Base-by-base conservation (phyloP, 2,113 vertebrate species). In the Pteruthius melanotis region DNA sequence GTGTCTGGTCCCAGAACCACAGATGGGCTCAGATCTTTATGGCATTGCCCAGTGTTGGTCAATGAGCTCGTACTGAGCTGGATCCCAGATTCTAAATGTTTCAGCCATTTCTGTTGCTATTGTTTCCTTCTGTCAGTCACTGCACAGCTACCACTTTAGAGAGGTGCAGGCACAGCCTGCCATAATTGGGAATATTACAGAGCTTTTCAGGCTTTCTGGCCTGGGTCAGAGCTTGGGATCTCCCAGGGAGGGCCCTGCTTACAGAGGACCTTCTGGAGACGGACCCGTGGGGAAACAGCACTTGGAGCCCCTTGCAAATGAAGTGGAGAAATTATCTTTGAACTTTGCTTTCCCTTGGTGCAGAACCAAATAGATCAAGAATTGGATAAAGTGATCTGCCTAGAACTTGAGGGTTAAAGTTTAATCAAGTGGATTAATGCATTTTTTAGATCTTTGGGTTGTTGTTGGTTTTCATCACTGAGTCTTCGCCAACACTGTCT, bases 261-360 rank as follows among this genome's bases (percentile, higher is more conserved):
- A 35, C 11, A 39, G 53, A 65, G 59, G 24, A 22, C 23, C 15
- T 69, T 47, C 35, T 42, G 30, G 53, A 83, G 45, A 17, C 15
- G 71, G 31, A 49, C 7, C 23, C 7, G 13, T 52, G 35, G 65
- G 44, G 40, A 37, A 84, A 22, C n/a, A 30, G 63, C 54, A 6
- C 45, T 44, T 4, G 2, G 44, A 92, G 31, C 37, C 3, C 3
- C 50, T 47, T 28, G 10, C 11, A 40, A 7, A 40, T 59, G 21
- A 22, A 21, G 33, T 27, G 16, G 54, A 21, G 81, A 82, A 85
- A 22, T 72, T 10, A 15, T 17, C 47, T 24, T 1, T 69, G 94
- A 74, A 82, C 81, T 94, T 89, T 94, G 35, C 23, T 90, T 85
- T 69, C 40, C 50, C 45, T 90, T 85, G 42, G 70, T 69, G 19